These are phyloP conservation scores for Elysia crispata DNA, from an alignment of 2,888 invertebrate genomes.

Conservation along the genomic window DNA sequence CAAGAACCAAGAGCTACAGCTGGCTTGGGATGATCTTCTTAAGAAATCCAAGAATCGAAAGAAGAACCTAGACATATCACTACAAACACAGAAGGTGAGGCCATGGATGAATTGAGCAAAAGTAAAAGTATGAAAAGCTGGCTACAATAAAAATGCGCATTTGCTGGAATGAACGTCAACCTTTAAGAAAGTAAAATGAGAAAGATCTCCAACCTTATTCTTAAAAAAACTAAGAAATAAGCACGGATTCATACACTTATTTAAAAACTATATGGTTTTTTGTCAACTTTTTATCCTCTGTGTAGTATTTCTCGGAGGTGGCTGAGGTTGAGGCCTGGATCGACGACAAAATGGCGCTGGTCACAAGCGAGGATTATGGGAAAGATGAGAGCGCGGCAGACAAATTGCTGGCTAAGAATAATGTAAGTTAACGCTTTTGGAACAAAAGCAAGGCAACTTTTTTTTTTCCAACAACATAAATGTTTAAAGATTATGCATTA, in stretches of 20 bases:
- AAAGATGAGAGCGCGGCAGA: constrained; percentile 94
- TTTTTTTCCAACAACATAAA: too few species aligned
- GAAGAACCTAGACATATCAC: constrained; percentile 88
- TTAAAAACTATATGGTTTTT: too few species aligned
- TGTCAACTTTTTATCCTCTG: too few species aligned
- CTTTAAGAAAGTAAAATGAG: too few species aligned
- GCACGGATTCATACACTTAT: too few species aligned
- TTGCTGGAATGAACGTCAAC: too few species aligned
- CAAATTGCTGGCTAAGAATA: constrained; percentile 95
- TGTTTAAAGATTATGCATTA: too few species aligned
- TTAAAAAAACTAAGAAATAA: too few species aligned
- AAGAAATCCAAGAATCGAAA: constrained; percentile 85
- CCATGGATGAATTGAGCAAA: too few species aligned
- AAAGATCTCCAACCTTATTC: too few species aligned
- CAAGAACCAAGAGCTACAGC: constrained; percentile 85
- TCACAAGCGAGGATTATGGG: constrained; percentile 92
- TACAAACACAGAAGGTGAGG: constrained; percentile 88
- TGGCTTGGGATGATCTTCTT: constrained; percentile 86
- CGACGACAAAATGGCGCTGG: constrained; percentile 94
- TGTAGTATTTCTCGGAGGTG: constrained; percentile 94
- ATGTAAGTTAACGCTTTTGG: constrained; percentile 80
- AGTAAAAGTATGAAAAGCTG: not conserved
- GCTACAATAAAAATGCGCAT: too few species aligned
- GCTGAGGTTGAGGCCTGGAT: constrained; percentile 98
- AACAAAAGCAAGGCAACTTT: too few species aligned